phyloP scores from a whole-genome alignment of 2,888 invertebrate genomes.

The Euproctis similis region DNA sequence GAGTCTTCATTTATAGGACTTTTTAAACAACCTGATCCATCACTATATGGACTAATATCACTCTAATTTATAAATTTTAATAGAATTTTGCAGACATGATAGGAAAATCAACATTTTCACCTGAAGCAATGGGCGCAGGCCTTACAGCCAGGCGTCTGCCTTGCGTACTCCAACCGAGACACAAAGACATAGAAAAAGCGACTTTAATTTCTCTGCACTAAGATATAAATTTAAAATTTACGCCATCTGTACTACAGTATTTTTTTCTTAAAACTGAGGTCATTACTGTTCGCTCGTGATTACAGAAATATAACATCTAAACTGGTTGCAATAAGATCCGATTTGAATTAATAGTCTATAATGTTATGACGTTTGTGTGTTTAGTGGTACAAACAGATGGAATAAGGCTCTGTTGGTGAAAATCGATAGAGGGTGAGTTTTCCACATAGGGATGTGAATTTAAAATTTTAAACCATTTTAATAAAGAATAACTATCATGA shows the following conservation, averaged over 20 bases:
- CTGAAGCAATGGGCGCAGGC: constrained; percentile 12
- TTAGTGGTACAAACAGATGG: constrained; percentile 42
- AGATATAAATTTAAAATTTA: constrained; percentile 6
- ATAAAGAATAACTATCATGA: no score
- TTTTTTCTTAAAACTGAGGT: constrained; percentile 2
- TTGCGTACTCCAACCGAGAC: constrained; percentile 6
- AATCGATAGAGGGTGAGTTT: constrained; percentile 59
- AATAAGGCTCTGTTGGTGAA: constrained; percentile 52
- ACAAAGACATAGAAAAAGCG: constrained; percentile 6
- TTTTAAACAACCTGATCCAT: no score
- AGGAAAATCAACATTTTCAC: constrained; percentile 28
- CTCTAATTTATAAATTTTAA: no score
- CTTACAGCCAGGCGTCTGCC: constrained; percentile 8
- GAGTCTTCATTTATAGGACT: no score
- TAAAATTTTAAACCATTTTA: no score
- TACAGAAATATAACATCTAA: no score
- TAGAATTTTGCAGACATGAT: no score
- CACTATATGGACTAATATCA: no score
- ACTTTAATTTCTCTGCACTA: background rate
- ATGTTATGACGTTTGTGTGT: constrained; percentile 8
- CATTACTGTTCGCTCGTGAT: no score
- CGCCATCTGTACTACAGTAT: constrained; percentile 3
- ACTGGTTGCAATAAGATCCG: no score
- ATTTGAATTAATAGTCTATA: no score
- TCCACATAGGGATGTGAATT: constrained; percentile 34